Conservation (phyloP, 2,797 vertebrate species). For the Adelosebastes latens region DNA sequence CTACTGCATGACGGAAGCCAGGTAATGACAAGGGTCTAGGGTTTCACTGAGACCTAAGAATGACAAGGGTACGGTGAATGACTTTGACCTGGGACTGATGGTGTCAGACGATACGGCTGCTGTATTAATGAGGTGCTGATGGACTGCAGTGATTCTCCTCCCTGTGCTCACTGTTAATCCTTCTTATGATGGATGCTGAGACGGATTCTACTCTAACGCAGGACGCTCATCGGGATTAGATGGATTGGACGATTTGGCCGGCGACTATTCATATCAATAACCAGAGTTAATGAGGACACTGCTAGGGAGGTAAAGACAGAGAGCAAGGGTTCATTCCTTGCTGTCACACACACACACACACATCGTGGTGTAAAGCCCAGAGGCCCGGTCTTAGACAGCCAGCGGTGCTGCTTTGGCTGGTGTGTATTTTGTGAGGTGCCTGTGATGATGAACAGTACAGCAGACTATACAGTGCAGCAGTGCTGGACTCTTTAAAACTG, state of each 20-base stretch:
- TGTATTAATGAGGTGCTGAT: constrained; percentile 60
- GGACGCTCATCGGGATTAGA: background rate
- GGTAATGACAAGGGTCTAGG: constrained; percentile 35
- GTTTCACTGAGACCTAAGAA: constrained; percentile 37
- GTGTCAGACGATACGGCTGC: constrained; percentile 38
- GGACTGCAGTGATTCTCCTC: constrained; percentile 34
- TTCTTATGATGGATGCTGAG: background rate
- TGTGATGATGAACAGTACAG: constrained; percentile 77
- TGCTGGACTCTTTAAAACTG: constrained; percentile 38
- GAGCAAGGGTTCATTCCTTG: constrained; percentile 36
- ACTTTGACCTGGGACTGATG: constrained; percentile 47
- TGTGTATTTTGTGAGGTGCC: constrained; percentile 78
- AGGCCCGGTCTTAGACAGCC: constrained; percentile 32
- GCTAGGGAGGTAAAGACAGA: background rate
- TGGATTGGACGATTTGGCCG: constrained; percentile 12
- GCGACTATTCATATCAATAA: constrained; percentile 33
- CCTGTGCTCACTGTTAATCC: constrained; percentile 8
- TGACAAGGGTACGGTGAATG: constrained; percentile 21
- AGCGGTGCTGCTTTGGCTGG: constrained; percentile 31
- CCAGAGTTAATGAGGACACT: constrained; percentile 28
- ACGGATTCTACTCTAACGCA: constrained; percentile 14
- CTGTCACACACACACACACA: constrained; percentile 23
- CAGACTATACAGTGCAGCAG: constrained; percentile 44
- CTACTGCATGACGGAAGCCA: constrained; percentile 14
- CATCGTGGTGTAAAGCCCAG: constrained; percentile 34